Conservation (phyloP, 2,797 vertebrate species). For the Muscicapa striata region DNA sequence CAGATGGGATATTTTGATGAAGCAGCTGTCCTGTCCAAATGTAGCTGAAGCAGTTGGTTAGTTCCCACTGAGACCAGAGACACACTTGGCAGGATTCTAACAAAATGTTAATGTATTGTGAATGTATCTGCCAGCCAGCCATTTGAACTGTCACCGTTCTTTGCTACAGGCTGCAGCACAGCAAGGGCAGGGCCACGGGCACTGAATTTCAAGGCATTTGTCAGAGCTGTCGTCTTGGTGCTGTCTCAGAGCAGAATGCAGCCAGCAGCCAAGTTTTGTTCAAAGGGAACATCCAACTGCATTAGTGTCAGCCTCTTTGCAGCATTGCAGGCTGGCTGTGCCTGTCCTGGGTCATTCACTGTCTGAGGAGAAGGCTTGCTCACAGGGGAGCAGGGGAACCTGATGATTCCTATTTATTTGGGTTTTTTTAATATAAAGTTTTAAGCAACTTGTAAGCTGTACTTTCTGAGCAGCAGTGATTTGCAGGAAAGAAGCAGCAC, state of each 20-base stretch:
- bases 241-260: conserved; percentile 19
- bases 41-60: conserved; percentile 47
- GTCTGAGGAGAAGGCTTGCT: background rate
- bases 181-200: conserved; percentile 13
- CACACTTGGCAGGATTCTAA: conserved; percentile 50
- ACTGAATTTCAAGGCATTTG: conserved; percentile 35
- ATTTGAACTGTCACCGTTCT: conserved; percentile 7
- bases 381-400: background rate
- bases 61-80: conserved; percentile 49
- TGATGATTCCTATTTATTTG: background rate
- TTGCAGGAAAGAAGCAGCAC: background rate
- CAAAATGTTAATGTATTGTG: conserved; percentile 46
- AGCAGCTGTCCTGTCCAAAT: conserved; percentile 52
- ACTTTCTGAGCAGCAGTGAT: background rate
- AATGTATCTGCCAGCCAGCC: conserved; percentile 43
- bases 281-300: background rate
- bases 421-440: background rate
- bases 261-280: conserved; percentile 20
- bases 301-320: conserved; percentile 10
- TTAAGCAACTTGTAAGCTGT: background rate
- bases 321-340: background rate
- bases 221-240: conserved; percentile 35
- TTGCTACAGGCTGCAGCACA: background rate
- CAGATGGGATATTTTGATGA: conserved; percentile 61
- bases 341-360: background rate